Conservation (phyloP, 2,888 invertebrate species). For the Epinotia nisella region DNA sequence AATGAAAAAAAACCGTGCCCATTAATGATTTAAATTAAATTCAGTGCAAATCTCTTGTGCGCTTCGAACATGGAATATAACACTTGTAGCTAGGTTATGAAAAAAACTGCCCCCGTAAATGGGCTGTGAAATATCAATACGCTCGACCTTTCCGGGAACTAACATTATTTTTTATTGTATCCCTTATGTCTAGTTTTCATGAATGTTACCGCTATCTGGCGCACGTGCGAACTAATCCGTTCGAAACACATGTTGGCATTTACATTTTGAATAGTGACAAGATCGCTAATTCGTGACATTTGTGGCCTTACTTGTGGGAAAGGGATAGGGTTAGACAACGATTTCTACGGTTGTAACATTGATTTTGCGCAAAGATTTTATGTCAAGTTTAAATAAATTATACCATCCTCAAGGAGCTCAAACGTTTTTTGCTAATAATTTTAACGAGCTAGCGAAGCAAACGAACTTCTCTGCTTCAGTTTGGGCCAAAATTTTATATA, state of each 20-base stretch:
- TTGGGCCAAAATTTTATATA: too few species aligned
- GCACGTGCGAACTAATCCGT: slow-evolving; percentile 6
- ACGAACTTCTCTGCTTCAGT: too few species aligned
- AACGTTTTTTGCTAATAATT: too few species aligned
- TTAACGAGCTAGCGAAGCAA: too few species aligned
- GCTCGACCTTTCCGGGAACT: slow-evolving; percentile 17
- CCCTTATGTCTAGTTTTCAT: slow-evolving; percentile 20
- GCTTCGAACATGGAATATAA: neutral
- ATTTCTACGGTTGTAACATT: too few species aligned
- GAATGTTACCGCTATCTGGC: neutral
- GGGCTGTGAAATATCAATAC: slow-evolving; percentile 11
- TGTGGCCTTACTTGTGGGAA: neutral
- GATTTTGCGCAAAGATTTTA: too few species aligned
- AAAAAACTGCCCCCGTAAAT: neutral
- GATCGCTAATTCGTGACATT: slow-evolving; percentile 10
- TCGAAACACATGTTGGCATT: neutral
- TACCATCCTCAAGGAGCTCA: too few species aligned
- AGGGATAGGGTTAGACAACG: neutral
- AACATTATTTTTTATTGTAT: slow-evolving; percentile 28
- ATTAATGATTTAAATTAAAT: too few species aligned
- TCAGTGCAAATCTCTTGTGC: neutral
- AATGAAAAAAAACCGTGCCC: too few species aligned
- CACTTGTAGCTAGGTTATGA: neutral
- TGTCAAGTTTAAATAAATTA: too few species aligned
- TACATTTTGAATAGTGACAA: neutral